Base-by-base conservation (phyloP, 2,113 vertebrate genomes). In the Vireo altiloquus region DNA sequence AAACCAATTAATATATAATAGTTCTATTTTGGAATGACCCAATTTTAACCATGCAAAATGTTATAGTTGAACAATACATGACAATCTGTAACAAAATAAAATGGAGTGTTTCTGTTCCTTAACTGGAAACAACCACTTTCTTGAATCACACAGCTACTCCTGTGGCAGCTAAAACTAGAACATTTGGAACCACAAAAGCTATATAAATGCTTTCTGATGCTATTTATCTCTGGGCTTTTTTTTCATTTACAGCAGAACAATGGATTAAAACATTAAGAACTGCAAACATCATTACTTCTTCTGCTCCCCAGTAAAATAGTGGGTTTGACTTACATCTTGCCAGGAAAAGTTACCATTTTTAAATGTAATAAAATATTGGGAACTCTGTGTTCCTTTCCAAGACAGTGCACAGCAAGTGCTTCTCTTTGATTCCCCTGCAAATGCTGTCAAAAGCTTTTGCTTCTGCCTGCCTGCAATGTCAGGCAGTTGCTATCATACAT, bases 371-470 rank as follows among this genome's bases (percentile, higher is more conserved):
- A 65, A 95, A 56, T 20, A 61, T 31, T 61, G 46, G 70, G 68
- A 94, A 94, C 82, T 63, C 71, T 47, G 4, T 44, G 86, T 70
- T 92, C 88, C 50, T 63, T 92, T 83, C 50, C 50, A 60, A 86
- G 79, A 65, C 76, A 74, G 46, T 30, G 63, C 59, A 90, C 59
- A 82, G 90, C 33, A 87, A 71, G 50, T 27, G 14, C 72, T 47
- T 82, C 60, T 72, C 78, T 87, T 63, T 76, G 90, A 85, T 74
- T 85, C 33, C 54, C 80, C 22, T 85, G 59, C 39, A 88, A 88
- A 88, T 2, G 3, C 35, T 94, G 87, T 90, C 94, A 95, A 66
- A 95, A 91, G 47, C 85, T 93, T 91, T 95, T 83, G 49, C 71
- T 80, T 82, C 59, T 90, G 64, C 46, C 30, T 80, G 77, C 19